A percentile compares a stretch with the other conserved stretches of the same genome.
phyloP scores from a whole-genome alignment of 2,113 vertebrate species.

The Caranx ignobilis region DNA sequence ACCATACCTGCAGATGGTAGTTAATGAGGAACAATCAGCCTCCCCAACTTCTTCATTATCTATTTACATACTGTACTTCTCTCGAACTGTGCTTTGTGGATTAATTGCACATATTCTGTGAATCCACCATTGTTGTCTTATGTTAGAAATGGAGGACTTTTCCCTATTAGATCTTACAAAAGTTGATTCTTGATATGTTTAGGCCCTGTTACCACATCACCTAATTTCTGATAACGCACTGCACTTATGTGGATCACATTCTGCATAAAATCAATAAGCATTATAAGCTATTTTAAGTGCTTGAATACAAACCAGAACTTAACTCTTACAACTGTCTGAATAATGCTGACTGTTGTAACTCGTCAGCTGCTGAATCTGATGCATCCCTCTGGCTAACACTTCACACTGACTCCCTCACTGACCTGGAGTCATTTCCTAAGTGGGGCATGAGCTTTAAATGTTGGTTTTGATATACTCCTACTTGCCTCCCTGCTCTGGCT shows the following conservation, averaged over 20 bases:
- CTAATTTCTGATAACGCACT: not conserved
- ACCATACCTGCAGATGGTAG: not conserved
- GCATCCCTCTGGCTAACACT: constrained; percentile 21
- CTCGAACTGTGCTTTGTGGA: not conserved
- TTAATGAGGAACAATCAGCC: not conserved
- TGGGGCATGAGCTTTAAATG: not conserved
- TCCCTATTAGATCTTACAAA: not conserved
- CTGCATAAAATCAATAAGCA: not conserved
- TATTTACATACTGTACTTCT: not conserved
- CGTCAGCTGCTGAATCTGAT: constrained; percentile 25
- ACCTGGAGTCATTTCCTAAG: constrained; percentile 30
- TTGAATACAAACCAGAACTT: not conserved
- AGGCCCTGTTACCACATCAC: not conserved
- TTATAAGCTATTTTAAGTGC: constrained; percentile 1
- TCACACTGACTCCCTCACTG: constrained; percentile 25
- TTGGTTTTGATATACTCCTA: constrained; percentile 22
- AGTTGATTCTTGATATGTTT: not conserved
- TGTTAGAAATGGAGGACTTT: not conserved
- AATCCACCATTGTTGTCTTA: not conserved
- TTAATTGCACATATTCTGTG: not conserved
- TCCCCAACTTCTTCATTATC: not conserved
- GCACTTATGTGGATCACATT: not conserved
- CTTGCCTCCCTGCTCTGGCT: constrained; percentile 5
- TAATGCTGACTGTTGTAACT: constrained; percentile 22
- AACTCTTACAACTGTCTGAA: constrained; percentile 17